phyloP scores from a whole-genome alignment of 1,140 invertebrate genomes.

The Oryctes rhinoceros region DNA sequence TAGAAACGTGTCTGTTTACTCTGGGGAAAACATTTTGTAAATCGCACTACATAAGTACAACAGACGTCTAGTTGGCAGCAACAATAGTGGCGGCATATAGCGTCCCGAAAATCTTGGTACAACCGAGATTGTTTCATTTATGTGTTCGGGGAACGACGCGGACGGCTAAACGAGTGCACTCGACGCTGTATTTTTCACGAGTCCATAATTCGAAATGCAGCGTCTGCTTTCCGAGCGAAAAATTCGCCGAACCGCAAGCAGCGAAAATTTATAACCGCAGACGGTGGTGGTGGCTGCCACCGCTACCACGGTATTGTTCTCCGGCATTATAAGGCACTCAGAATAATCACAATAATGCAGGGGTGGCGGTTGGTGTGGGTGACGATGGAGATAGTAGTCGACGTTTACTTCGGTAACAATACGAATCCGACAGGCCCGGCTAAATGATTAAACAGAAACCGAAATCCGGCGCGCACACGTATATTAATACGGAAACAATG shows the following conservation, averaged over 20 bases:
- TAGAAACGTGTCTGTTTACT: background rate
- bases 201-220: constrained; percentile 7
- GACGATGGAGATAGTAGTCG: background rate
- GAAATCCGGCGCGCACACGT: constrained; percentile 11
- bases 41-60: constrained; percentile 13
- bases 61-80: background rate
- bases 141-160: background rate
- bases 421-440: constrained; percentile 15
- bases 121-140: background rate
- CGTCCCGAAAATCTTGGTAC: background rate
- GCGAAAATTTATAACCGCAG: constrained; percentile 13
- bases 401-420: constrained; percentile 15
- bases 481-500: constrained; percentile 15
- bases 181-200: background rate
- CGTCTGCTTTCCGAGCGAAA: constrained; percentile 16
- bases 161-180: background rate
- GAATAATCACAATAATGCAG: constrained; percentile 18
- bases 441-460: constrained; percentile 22
- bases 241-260: constrained; percentile 10
- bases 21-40: background rate
- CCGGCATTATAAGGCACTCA: constrained; percentile 13
- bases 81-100: background rate
- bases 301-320: background rate
- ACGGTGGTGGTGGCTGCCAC: background rate
- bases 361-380: background rate